A percentile compares a stretch with the other conserved stretches of the same genome.
Conservation (phyloP, 2,113 vertebrate genomes). For the Cheirogaleus medius region DNA sequence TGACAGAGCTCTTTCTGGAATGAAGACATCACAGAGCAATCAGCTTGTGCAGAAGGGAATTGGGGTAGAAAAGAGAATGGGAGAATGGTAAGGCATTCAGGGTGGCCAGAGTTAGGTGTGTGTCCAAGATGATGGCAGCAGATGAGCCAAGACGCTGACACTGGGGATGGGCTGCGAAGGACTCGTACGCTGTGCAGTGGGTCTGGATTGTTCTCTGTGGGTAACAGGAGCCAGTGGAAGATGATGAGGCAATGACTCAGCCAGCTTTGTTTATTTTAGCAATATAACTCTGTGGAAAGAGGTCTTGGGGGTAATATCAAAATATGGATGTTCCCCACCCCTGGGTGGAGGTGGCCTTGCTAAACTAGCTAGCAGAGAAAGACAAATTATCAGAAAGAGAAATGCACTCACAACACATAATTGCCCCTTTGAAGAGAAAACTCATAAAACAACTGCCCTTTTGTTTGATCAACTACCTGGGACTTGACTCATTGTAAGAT, state of each 20-base stretch:
- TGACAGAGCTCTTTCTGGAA: not conserved
- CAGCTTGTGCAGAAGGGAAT: not conserved
- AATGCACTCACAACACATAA: no score
- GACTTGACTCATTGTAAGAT: no score
- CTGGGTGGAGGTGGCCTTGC: not conserved
- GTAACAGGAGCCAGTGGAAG: not conserved
- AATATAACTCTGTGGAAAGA: not conserved
- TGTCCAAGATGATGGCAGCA: not conserved
- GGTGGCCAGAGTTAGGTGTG: not conserved
- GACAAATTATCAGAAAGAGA: no score
- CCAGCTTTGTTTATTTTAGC: not conserved
- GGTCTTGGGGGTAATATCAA: not conserved
- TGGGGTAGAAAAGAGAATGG: not conserved
- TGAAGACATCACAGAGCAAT: not conserved
- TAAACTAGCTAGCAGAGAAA: no score
- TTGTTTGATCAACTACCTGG: no score
- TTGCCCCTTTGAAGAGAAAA: no score
- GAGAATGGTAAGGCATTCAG: no score
- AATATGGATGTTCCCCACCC: not conserved
- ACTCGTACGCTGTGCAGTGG: accelerated
- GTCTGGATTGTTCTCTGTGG: not conserved
- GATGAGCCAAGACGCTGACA: no score
- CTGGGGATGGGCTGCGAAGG: not conserved
- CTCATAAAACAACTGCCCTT: no score
- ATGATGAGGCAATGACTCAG: not conserved